Base-by-base conservation (phyloP, 2,797 vertebrate species). In the Poeciliopsis infans region DNA sequence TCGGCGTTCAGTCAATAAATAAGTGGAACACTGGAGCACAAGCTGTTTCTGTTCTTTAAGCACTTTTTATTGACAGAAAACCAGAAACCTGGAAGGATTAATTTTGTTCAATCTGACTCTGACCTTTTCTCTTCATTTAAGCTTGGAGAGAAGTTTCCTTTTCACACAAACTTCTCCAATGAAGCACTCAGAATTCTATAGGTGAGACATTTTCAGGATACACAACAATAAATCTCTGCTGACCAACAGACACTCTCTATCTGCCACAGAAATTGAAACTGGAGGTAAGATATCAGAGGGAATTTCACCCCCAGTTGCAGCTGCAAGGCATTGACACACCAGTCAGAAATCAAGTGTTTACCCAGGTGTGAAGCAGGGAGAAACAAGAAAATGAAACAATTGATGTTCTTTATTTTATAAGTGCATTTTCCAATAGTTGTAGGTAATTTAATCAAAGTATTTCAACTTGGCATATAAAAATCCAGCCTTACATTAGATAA, bases 121-220 rank as follows among this genome's bases (percentile, higher is more conserved):
- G 86, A 88, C 88, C 88, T 92, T 91, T 89, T 57, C 57, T 15
- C 79, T 81, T 84, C 71, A 91, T 89, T 88, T 81, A 82, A 82
- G 55, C 47, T 72, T 76, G 41, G 12, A 46, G 33, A 72, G 39
- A 80, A 70, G 77, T 78, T 79, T 83, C 66, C 49, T 74, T 74
- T 72, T 80, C 68, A 76, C 41, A 74, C 69, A 43, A 39, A 18
- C 64, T 57, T 73, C 69, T 46, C 39, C 16, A 31, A 41, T 80
- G 69, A 61, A 23, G 11, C 15, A 12, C 72, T 49, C 45, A 7
- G 82, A 43, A 78, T 16, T 70, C 45, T 23, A 5, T 64, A 59
- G 74, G 59, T 45, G 76, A 84, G 61, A 83, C 76, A 81, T 70
- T 82, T 83, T 70, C 75, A 12, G 75, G 57, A 80, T 15, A 70